Base-by-base conservation (phyloP, 1,140 invertebrate genomes). In the Pteromalus puparum region DNA sequence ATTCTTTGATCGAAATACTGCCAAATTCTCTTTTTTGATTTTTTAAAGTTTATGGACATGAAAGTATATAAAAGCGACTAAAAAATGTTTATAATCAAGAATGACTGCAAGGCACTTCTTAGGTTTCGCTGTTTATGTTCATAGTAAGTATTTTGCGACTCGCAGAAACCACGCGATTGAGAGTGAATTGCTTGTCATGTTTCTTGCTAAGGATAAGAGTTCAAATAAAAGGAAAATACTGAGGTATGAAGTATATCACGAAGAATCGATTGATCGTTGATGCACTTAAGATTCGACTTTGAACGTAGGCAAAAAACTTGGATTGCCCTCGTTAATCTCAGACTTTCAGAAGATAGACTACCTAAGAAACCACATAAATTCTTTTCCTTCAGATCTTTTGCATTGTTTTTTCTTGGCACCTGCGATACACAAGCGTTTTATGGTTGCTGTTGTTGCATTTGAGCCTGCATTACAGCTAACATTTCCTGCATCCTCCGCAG, bases 401-500 rank as follows among this genome's bases (percentile, higher is more conserved):
- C 61, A 74, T 61, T 30, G 38, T 42, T 10, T 34, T 72, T 87
- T 89, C 88, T 91, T 91, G 91, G 90, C 91, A 93, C 90, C 89
- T 90, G n/a, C n/a, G 83, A 87, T 89, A 89, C 85, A 74, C 53
- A 73, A 85, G 87, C 34, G 82, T 84, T 82, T 93, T 92, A 93
- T 67, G 90, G 94, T 90, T 96, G 94, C 90, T 97, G 96, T 87
- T 95, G 93, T 89, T 95, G 94, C 94, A 97, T 97, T 93, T 97
- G 96, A 0, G 97, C 97, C 93, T 99, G 97, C 98, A 99, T 99
- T 90, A 97, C 96, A 46, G 97, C 96, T 85, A 99, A 92, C 96
- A 98, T 98, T 93, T 99, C 98, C 91, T 99, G 98, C 98, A 98
- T 98, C 87, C 97, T 95, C 84, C 96, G 95, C 80, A 98, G 93